phyloP scores from a whole-genome alignment of 1,140 invertebrate species.

The Sycophila sp. region DNA sequence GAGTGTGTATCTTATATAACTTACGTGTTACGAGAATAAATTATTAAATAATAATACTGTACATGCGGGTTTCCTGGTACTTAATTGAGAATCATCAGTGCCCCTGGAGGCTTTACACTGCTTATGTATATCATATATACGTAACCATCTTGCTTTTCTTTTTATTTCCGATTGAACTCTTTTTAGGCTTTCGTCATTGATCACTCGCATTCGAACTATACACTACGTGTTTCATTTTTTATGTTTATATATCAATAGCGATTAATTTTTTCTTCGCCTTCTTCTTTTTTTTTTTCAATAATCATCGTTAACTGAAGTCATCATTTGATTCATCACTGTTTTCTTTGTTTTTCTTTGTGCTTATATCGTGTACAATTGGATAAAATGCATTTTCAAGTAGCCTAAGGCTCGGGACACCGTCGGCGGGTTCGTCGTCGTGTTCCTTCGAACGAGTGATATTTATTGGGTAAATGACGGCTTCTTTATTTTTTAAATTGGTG shows the following conservation, averaged over 20 bases:
- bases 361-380: constrained; percentile 3
- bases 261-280: not conserved
- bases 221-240: not conserved
- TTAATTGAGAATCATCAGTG: constrained; percentile 14
- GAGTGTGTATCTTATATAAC: not conserved
- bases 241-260: not conserved
- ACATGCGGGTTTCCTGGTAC: constrained; percentile 42
- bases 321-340: not conserved
- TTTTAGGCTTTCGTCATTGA: constrained; percentile 1
- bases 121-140: not conserved
- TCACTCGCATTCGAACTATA: not conserved
- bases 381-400: not conserved
- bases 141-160: not conserved
- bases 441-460: constrained; percentile 2
- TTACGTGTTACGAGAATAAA: constrained; percentile 13
- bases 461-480: not conserved
- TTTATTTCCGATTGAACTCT: not conserved
- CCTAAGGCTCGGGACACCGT: not conserved
- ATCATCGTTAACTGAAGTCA: too few relatives aligned
- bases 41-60: constrained; percentile 51
- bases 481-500: not conserved
- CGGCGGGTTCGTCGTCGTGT: not conserved
- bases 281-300: not conserved
- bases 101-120: not conserved
- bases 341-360: not conserved